Base-by-base conservation (phyloP, 2,888 invertebrate genomes). In the Oeneis ivallda region DNA sequence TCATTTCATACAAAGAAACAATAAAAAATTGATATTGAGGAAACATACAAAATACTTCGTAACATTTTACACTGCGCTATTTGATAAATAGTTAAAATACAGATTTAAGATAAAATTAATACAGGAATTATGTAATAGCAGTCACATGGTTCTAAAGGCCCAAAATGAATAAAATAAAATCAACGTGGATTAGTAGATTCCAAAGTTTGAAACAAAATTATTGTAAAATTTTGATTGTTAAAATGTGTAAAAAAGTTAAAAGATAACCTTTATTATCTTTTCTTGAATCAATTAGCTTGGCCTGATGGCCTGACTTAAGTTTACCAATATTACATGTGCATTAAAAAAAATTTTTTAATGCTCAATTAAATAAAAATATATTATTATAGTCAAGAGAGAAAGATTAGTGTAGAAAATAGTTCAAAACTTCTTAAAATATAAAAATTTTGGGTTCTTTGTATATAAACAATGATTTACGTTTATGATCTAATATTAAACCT, bases 31-130 rank as follows among this genome's bases (percentile, higher is more conserved):
- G 15, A 54, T 37, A 17, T 9, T 9, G 9, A 17, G 9, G 45
- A 1, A 15, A 2, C 15, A 45, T 15, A 47, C 9, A 47, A 47
- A 47, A 47, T 9, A 47, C 17, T 47, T 17, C 9, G 8, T 17
- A 15, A 37, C 37, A 60, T 60, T 26, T 59, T 50, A 60, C 50
- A 60, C 50, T 17, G 60, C 50, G 37, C 60, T 19, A 60, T 15
- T 19, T 47, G 3, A 11, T 49, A 15, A 9, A 9, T 47, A 47
- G 15, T 17, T 19, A 19, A 19, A 10, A 19, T 17, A 26, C 26
- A 26, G 26, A 4, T 26, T 26, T 26, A n/a, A n/a, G n/a, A n/a
- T 17, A 47, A 19, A 47, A 17, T 19, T 9, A 17, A 17, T 9
- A 47, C 13, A 47, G 4, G 0, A 17, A 8, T n/a, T 47, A 47